phyloP scores from a whole-genome alignment of 2,888 invertebrate genomes.

The Branchellion lobata region DNA sequence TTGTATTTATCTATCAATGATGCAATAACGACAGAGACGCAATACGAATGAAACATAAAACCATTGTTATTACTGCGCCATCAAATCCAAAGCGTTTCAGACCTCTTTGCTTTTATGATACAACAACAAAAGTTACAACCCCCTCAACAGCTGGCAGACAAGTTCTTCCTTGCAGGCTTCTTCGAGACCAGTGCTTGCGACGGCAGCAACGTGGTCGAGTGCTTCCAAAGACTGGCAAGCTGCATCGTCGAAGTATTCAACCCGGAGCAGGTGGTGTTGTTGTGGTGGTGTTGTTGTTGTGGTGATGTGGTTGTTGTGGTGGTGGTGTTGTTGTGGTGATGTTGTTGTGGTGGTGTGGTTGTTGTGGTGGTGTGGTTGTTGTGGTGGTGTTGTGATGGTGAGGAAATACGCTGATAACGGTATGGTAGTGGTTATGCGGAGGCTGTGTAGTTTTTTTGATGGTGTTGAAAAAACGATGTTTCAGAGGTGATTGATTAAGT shows the following conservation, averaged over 20 bases:
- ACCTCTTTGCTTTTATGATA: not conserved
- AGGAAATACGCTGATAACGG: too few relatives aligned
- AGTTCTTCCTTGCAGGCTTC: constrained; percentile 56
- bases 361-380: not conserved
- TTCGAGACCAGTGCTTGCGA: constrained; percentile 58
- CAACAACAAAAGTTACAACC: not conserved
- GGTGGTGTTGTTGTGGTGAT: not conserved
- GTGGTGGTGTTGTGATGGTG: too few relatives aligned
- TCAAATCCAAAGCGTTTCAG: not conserved
- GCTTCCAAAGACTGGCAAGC: constrained; percentile 56
- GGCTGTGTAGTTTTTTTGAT: too few relatives aligned
- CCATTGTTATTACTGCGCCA: too few relatives aligned
- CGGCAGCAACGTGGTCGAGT: constrained; percentile 55
- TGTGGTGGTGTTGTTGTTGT: too few relatives aligned
- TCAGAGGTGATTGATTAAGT: too few relatives aligned
- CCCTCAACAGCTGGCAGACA: constrained; percentile 54
- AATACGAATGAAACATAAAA: too few relatives aligned
- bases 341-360: not conserved
- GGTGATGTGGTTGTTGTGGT: too few relatives aligned
- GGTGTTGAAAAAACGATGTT: too few relatives aligned
- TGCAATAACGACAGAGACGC: too few relatives aligned
- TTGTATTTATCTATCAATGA: not conserved
- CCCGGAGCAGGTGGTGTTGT: constrained; percentile 55
- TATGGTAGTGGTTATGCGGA: too few relatives aligned
- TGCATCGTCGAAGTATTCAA: constrained; percentile 58